phyloP scores from a whole-genome alignment of 2,797 vertebrate genomes.

The Pseudochirops cupreus region DNA sequence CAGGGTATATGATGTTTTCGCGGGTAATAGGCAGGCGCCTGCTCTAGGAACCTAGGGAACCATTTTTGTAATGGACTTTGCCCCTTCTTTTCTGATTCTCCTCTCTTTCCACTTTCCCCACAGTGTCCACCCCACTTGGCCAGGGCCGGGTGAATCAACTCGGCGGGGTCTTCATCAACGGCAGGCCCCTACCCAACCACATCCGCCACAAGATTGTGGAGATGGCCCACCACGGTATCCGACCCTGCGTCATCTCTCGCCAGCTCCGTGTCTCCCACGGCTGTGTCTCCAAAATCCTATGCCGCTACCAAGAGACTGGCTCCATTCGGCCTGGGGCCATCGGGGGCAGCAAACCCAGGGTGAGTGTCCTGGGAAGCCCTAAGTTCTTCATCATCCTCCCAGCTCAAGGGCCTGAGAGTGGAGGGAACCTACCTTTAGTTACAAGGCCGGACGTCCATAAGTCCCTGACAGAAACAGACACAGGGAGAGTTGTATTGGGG shows the following conservation, averaged over 20 bases:
- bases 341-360: constrained; percentile 99
- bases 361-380: constrained; percentile 88
- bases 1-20: not conserved
- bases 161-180: constrained; percentile 99
- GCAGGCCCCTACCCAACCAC: constrained; percentile 96
- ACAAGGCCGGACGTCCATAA: not conserved
- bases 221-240: constrained; percentile 98
- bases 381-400: not conserved
- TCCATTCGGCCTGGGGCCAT: constrained; percentile 98
- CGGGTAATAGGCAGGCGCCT: not conserved
- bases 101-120: not conserved
- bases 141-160: constrained; percentile 99
- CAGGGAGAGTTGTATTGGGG: not conserved
- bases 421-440: not conserved
- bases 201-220: constrained; percentile 99
- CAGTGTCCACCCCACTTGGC: constrained; percentile 98
- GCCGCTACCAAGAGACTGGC: constrained; percentile 98
- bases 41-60: not conserved
- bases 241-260: constrained; percentile 98
- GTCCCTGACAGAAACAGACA: not conserved
- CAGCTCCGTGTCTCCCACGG: constrained; percentile 97
- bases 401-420: not conserved
- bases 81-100: not conserved
- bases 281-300: constrained; percentile 99
- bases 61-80: not conserved